Evolutionary conservation across 2,113 vertebrate species (phyloP), one percentile per base, ranked within the genome.

Genomic region (Carassius carassius): DNA sequence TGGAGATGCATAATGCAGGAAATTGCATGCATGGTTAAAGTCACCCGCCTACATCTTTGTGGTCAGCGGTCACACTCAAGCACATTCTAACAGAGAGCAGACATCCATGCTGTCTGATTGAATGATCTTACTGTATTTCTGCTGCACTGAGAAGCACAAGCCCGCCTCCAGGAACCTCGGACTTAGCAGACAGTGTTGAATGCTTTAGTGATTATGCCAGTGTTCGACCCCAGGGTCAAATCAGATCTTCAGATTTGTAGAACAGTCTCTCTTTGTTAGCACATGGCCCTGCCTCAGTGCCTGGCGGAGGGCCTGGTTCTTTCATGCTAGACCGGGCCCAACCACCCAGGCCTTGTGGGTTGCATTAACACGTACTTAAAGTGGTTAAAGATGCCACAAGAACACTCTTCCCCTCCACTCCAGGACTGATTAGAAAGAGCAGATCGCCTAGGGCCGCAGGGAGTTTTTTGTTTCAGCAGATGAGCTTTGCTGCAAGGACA

Each of bases 211-310:
- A 83, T 87, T 78, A 84, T 49, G 44, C 60, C 25, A 41, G 78
- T 84, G 83, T 77, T 84, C 32, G 41, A 44, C 41, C 60, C 73
- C 3, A 0, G 14, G 73, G 73, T 78, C 74, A 62, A 77, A 63
- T 19, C 81, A n/a, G 56, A 79, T 78, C 82, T 84, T 78, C 73
- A 82, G 84, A 88, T 83, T 86, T 77, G 79, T 85, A 65, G 72
- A 85, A 89, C 86, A 87, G 83, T 65, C 81, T 81, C 70, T 78
- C 89, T 88, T 90, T 88, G 86, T 90, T 87, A 81, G 67, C 62
- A 85, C 73, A 84, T 54, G 74, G 83, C 56, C 78, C 49, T 74
- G 75, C 79, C 23, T 67, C 65, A 87, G 84, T 37, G 70, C 84
- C 69, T 87, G 83, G 84, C 88, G 67, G 54, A 80, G 86, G 86